Conservation (phyloP, 2,888 invertebrate species). For the Tiliacea citrago region DNA sequence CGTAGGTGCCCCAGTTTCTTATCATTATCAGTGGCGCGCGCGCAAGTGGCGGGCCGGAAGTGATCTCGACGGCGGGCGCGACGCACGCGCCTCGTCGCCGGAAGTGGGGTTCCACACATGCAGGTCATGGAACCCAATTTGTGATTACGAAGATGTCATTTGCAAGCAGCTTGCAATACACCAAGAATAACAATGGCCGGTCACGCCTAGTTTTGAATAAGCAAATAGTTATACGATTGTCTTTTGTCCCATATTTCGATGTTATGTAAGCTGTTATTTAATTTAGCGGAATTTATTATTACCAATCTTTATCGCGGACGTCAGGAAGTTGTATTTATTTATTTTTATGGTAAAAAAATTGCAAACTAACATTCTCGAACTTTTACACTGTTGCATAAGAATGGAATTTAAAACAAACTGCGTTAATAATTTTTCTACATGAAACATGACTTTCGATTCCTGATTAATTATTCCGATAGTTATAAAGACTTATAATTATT, state of each 20-base stretch:
- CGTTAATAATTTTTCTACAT: slow-evolving; percentile 39
- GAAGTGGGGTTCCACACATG: slow-evolving; percentile 75
- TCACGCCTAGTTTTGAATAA: slow-evolving; percentile 79
- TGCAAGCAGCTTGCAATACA: slow-evolving; percentile 74
- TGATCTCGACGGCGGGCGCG: slow-evolving; percentile 77
- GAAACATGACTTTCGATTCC: slow-evolving; percentile 40
- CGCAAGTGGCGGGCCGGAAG: slow-evolving; percentile 77
- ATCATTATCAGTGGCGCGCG: slow-evolving; percentile 75
- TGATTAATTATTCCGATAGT: slow-evolving; percentile 33
- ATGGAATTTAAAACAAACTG: slow-evolving; percentile 28
- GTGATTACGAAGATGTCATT: slow-evolving; percentile 81
- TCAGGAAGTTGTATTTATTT: slow-evolving; percentile 49
- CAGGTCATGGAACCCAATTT: slow-evolving; percentile 84
- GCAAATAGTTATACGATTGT: slow-evolving; percentile 77
- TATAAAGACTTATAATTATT: slow-evolving; percentile 23
- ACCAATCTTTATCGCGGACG: slow-evolving; percentile 24
- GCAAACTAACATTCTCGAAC: slow-evolving; percentile 6
- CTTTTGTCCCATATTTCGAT: slow-evolving; percentile 71
- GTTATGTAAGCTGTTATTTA: slow-evolving; percentile 72
- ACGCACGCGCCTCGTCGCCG: slow-evolving; percentile 73
- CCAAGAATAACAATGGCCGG: slow-evolving; percentile 76
- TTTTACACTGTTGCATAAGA: slow-evolving; percentile 47
- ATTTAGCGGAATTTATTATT: slow-evolving; percentile 46
- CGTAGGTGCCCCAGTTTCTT: slow-evolving; percentile 73
- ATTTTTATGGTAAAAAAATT: slow-evolving; percentile 26